Percentiles rank a stretch among this genome's conserved stretches.
Conservation (phyloP, 2,113 vertebrate genomes). For the sheep (Ovis aries) region ARS-UI_Ramb_v3.0 NC_056054.1:18677501-18678000, state of each 20-base stretch:
- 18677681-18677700: background rate
- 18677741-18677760: background rate
- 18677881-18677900: background rate
- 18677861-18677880: background rate
- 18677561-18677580: background rate
- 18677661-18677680: background rate
- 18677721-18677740: background rate
- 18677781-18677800: background rate
- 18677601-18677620: fast-evolving
- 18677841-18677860: background rate
- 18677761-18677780: background rate
- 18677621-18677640: background rate
- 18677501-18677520: background rate
- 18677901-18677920: background rate
- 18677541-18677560: background rate
- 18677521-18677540: background rate
- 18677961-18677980: background rate
- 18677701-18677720: background rate
- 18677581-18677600: background rate
- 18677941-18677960: background rate
- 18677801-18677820: background rate
- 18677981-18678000: background rate
- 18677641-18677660: background rate
- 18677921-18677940: background rate
- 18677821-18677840: background rate